These are phyloP conservation scores for Gymnogyps californianus DNA, from an alignment of 2,113 vertebrate species.

Conservation along the genomic window DNA sequence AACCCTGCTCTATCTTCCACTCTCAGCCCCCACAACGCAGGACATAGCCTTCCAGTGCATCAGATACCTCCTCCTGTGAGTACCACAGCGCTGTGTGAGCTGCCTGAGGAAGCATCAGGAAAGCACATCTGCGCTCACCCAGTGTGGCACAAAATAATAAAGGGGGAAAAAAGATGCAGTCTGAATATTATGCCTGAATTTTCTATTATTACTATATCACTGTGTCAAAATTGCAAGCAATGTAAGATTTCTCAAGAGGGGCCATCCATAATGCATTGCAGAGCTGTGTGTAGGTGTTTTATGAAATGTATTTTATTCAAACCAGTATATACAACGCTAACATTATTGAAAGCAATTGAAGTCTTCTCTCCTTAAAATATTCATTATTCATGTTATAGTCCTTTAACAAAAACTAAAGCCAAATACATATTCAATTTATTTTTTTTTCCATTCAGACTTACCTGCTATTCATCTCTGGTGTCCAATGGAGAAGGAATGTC, in stretches of 20 bases:
- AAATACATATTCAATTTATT: conserved; percentile 68
- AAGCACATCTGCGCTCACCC: conserved; percentile 34
- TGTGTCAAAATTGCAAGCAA: conserved; percentile 76
- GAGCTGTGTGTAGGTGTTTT: conserved; percentile 68
- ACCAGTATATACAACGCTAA: conserved; percentile 74
- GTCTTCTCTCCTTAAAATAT: conserved; percentile 69
- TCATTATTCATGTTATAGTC: conserved; percentile 74
- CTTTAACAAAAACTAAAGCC: conserved; percentile 73
- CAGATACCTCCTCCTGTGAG: neutral
- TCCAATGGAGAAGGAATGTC: conserved; percentile 73
- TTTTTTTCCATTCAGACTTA: conserved; percentile 56
- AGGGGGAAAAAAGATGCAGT: conserved; percentile 21
- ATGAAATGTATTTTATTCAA: conserved; percentile 77
- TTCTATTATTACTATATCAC: conserved; percentile 73
- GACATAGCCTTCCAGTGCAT: neutral
- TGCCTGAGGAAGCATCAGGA: neutral
- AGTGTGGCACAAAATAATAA: conserved; percentile 55
- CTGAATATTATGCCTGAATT: conserved; percentile 68
- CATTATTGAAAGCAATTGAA: conserved; percentile 78
- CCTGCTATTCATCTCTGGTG: conserved; percentile 72
- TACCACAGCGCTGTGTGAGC: neutral
- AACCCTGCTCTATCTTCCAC: neutral
- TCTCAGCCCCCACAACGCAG: rapidly evolving
- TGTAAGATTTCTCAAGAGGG: conserved; percentile 75
- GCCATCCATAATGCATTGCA: conserved; percentile 75